phyloP scores from a whole-genome alignment of 2,113 vertebrate genomes.

The Callionymus lyra region DNA sequence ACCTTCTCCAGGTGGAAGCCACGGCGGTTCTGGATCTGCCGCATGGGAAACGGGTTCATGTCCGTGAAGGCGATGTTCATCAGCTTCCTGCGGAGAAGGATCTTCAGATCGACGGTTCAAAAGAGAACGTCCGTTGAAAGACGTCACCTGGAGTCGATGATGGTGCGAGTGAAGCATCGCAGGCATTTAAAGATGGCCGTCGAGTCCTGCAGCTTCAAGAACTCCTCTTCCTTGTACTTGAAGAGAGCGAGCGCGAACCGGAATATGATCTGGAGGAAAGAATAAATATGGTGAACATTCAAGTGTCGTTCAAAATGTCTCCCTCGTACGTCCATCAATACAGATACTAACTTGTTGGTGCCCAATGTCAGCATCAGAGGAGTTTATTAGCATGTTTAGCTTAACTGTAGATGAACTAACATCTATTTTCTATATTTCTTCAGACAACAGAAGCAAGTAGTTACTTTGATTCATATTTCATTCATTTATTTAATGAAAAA shows the following conservation, averaged over 20 bases:
- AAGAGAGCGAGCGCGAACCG: conserved; percentile 89
- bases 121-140: not conserved
- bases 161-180: conserved; percentile 81
- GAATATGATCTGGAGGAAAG: conserved; percentile 81
- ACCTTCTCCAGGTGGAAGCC: conserved; percentile 92
- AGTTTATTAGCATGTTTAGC: no score
- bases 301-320: no score
- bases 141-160: conserved; percentile 84
- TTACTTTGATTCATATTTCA: no score
- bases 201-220: conserved; percentile 83
- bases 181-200: conserved; percentile 95
- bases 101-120: not conserved
- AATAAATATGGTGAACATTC: conserved; percentile 1
- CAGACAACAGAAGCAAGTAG: no score
- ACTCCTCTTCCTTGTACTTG: conserved; percentile 94
- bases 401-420: no score
- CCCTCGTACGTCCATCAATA: no score
- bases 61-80: conserved; percentile 86
- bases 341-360: no score
- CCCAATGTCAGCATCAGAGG: no score
- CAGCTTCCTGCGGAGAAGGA: conserved; percentile 71
- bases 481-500: no score
- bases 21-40: conserved; percentile 89
- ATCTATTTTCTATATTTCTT: no score
- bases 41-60: conserved; percentile 94